phyloP scores from a whole-genome alignment of 2,888 invertebrate species.

The Cantharis rufa region DNA sequence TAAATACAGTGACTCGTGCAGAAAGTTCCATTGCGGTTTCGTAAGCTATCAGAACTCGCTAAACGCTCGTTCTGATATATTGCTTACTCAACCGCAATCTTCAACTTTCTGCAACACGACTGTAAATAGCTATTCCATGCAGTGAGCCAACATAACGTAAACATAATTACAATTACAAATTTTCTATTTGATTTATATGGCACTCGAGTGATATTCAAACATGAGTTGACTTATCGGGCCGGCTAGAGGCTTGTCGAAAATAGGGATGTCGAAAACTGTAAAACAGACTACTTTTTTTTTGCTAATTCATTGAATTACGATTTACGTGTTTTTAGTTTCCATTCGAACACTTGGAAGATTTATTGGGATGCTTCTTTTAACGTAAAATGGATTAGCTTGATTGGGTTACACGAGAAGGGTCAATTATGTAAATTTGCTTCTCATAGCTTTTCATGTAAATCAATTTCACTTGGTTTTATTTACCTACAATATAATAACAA shows the following conservation, averaged over 20 bases:
- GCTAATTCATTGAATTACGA: constrained; percentile 11
- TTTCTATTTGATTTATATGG: not conserved
- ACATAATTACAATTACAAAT: not conserved
- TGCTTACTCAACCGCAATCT: no score
- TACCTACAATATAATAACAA: not conserved
- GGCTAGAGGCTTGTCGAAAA: not conserved
- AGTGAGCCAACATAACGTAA: not conserved
- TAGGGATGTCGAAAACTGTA: not conserved
- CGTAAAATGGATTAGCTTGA: not conserved
- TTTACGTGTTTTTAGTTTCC: constrained; percentile 7
- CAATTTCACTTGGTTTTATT: not conserved
- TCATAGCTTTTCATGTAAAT: not conserved
- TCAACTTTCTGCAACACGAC: no score
- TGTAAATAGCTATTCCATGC: no score
- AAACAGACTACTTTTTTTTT: not conserved
- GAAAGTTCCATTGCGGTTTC: no score
- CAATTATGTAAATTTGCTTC: not conserved
- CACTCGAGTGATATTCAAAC: not conserved
- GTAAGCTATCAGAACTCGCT: no score
- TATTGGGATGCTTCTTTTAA: not conserved
- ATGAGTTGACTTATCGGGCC: not conserved
- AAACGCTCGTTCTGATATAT: no score
- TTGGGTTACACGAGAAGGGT: not conserved
- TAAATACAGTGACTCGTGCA: no score
- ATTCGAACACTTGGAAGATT: not conserved